Percentiles rank a stretch among this genome's conserved stretches.
Conservation (phyloP, 2,888 invertebrate species). For the Apantesis nais region DNA sequence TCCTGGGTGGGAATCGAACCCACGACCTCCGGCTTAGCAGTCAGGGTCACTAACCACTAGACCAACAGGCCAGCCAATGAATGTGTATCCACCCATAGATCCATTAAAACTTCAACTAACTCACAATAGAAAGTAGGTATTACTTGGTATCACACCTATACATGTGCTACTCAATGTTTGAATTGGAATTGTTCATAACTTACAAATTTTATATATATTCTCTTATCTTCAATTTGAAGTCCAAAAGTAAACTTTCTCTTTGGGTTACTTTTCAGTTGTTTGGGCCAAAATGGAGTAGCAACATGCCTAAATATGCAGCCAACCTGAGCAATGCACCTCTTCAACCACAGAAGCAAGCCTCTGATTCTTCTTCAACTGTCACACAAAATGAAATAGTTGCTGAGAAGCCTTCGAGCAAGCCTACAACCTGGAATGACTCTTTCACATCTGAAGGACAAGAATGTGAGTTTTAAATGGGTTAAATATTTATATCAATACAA, state of each 20-base stretch:
- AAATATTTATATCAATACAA: slow-evolving; percentile 19
- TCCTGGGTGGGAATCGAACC: no score
- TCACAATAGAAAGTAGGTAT: not conserved
- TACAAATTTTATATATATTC: not conserved
- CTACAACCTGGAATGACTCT: slow-evolving; percentile 72
- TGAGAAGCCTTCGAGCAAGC: slow-evolving; percentile 59
- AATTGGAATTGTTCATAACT: not conserved
- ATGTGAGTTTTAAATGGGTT: slow-evolving; percentile 67
- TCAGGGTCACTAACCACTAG: no score
- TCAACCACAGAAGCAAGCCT: slow-evolving; percentile 89
- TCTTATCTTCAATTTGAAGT: not conserved
- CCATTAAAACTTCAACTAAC: no score
- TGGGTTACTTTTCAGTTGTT: slow-evolving; percentile 87
- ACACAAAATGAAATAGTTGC: slow-evolving; percentile 52
- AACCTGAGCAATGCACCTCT: slow-evolving; percentile 92
- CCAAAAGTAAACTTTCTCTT: not conserved
- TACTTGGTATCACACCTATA: not conserved
- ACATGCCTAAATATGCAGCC: slow-evolving; percentile 94
- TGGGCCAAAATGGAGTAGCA: slow-evolving; percentile 92
- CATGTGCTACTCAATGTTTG: not conserved
- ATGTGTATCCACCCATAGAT: no score
- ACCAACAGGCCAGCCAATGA: no score
- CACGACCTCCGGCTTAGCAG: no score
- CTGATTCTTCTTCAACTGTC: slow-evolving; percentile 60
- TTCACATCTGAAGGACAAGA: slow-evolving; percentile 79